Conservation (phyloP, 2,113 vertebrate species). For the Mystacornis crossleyi region DNA sequence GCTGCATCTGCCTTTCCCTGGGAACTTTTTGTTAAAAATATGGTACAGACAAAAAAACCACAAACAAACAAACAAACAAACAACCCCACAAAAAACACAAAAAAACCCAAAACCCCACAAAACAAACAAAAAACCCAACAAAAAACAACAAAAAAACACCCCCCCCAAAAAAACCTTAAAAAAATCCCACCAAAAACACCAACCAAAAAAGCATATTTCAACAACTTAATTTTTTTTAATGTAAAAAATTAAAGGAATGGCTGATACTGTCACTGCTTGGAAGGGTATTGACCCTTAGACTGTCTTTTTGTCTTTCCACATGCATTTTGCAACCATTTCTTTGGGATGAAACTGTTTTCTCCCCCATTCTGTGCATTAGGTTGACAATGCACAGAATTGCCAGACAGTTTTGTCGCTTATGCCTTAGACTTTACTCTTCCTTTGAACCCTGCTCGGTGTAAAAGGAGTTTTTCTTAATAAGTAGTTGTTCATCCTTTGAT, state of each 20-base stretch:
- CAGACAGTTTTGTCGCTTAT: constrained; percentile 78
- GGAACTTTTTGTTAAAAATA: background rate
- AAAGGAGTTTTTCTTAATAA: constrained; percentile 82
- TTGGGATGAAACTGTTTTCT: background rate
- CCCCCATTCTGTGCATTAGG: constrained; percentile 34
- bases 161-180: no score
- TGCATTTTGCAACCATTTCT: background rate
- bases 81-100: no score
- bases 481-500: constrained; percentile 81
- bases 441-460: constrained; percentile 73
- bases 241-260: background rate
- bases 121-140: no score
- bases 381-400: constrained; percentile 80
- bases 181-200: no score
- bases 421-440: constrained; percentile 74
- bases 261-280: background rate
- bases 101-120: no score
- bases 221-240: background rate
- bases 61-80: no score
- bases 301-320: background rate
- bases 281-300: background rate
- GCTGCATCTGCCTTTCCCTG: background rate
- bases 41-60: rapidly evolving
- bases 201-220: background rate
- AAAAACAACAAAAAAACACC: no score